Conservation (phyloP, 2,113 vertebrate genomes). For the Xenotilapia caudafasciata region DNA sequence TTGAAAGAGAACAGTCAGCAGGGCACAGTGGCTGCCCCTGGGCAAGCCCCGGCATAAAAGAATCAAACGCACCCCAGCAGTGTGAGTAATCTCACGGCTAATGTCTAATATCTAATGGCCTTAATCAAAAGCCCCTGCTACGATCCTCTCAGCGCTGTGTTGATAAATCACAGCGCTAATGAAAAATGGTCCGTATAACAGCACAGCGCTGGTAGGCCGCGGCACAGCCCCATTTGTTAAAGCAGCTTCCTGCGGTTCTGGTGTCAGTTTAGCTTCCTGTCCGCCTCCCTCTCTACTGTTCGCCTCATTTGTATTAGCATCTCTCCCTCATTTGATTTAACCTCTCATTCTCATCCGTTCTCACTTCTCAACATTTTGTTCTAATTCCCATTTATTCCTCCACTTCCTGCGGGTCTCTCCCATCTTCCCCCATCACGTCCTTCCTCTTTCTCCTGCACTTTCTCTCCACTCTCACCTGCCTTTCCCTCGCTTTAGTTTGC, state of each 20-base stretch:
- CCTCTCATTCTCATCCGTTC: neutral
- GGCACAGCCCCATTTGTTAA: slow-evolving; percentile 30
- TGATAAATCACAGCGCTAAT: slow-evolving; percentile 55
- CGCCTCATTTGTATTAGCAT: neutral
- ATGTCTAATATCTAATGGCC: slow-evolving; percentile 55
- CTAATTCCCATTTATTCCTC: neutral
- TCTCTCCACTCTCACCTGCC: neutral
- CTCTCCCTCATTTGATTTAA: neutral
- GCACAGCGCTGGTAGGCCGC: slow-evolving; percentile 7
- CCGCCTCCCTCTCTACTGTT: neutral
- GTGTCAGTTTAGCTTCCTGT: slow-evolving; percentile 1
- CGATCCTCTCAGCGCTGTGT: slow-evolving; percentile 17
- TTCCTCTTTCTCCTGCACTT: neutral
- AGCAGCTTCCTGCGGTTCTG: slow-evolving; percentile 20
- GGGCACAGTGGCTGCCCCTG: neutral
- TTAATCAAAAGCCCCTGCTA: slow-evolving; percentile 51
- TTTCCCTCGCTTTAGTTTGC: neutral
- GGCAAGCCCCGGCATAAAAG: neutral
- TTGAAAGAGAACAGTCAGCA: slow-evolving; percentile 15
- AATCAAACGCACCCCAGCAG: slow-evolving; percentile 34
- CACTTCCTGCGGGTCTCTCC: neutral
- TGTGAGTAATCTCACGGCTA: slow-evolving; percentile 44
- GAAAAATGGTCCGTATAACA: slow-evolving; percentile 44
- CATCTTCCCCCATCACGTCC: neutral
- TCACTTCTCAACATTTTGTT: neutral